phyloP scores from a whole-genome alignment of 2,113 vertebrate species.

The Gobiocypris rarus region DNA sequence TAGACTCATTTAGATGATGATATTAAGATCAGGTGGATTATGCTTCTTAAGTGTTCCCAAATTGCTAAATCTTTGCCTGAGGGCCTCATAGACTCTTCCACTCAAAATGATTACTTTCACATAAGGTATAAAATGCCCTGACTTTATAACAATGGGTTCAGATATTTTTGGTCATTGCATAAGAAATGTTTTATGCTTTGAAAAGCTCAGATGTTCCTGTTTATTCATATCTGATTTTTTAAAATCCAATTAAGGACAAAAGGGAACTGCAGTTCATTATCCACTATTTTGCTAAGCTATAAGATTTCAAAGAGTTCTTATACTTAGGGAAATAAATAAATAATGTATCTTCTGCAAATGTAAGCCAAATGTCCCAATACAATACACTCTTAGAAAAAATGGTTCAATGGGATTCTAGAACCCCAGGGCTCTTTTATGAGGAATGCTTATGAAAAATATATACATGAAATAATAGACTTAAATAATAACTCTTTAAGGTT shows the following conservation, averaged over 20 bases:
- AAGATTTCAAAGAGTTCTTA: background rate
- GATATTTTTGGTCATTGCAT: background rate
- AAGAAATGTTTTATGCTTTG: background rate
- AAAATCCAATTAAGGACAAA: background rate
- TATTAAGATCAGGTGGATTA: constrained; percentile 50
- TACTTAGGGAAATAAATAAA: background rate
- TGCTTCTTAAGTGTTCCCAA: constrained; percentile 28
- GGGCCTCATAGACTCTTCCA: constrained; percentile 23
- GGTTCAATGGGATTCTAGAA: too few relatives aligned
- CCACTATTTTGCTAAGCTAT: background rate
- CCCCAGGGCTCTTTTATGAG: too few relatives aligned
- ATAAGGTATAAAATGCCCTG: constrained; percentile 1
- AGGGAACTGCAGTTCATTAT: background rate
- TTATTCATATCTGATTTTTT: background rate
- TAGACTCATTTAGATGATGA: constrained; percentile 36
- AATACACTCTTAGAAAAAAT: background rate
- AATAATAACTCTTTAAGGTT: too few relatives aligned
- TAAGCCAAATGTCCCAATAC: background rate
- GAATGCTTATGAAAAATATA: too few relatives aligned
- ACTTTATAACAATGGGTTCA: background rate
- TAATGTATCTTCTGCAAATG: background rate
- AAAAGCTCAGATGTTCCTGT: background rate
- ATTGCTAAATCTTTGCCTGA: constrained; percentile 31
- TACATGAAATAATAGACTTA: too few relatives aligned
- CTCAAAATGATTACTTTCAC: constrained; percentile 40